These are phyloP conservation scores for Drosophila sordidapex DNA, from an alignment of 2,888 invertebrate species.

Conservation along the genomic window DNA sequence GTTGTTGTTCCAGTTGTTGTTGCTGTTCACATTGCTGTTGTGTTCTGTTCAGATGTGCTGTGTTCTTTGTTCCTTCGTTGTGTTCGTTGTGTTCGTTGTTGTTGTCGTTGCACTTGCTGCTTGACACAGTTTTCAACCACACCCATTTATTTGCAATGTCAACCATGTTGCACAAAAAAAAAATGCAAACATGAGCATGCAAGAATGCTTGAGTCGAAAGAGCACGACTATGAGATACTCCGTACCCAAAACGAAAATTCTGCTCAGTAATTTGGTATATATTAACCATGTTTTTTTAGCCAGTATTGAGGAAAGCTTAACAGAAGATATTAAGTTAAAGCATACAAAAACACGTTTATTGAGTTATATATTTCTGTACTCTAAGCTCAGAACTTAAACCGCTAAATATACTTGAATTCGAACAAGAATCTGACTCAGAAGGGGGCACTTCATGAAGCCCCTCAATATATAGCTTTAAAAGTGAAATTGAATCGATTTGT, in stretches of 20 bases:
- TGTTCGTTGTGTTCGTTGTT: slow-evolving; percentile 44
- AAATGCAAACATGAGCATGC: slow-evolving; percentile 3
- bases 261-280: background rate
- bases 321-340: background rate
- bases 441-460: background rate
- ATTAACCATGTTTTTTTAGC: too few relatives aligned
- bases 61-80: slow-evolving; percentile 26
- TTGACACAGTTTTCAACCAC: slow-evolving; percentile 77
- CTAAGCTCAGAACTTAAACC: background rate
- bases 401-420: background rate
- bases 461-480: background rate
- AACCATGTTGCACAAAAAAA: slow-evolving; percentile 48
- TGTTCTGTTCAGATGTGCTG: slow-evolving; percentile 11
- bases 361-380: background rate
- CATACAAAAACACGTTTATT: background rate
- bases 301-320: too few relatives aligned
- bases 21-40: slow-evolving; percentile 26
- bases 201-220: background rate
- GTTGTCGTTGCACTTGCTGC: slow-evolving; percentile 65
- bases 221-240: slow-evolving; percentile 1
- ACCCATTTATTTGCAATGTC: slow-evolving; percentile 78
- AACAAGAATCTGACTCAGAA: too few relatives aligned
- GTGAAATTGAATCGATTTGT: background rate
- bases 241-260: background rate
- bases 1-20: slow-evolving; percentile 13